Percentiles rank a stretch among this genome's conserved stretches.
Conservation (phyloP, 2,113 vertebrate genomes). For the Stigmatopora nigra region DNA sequence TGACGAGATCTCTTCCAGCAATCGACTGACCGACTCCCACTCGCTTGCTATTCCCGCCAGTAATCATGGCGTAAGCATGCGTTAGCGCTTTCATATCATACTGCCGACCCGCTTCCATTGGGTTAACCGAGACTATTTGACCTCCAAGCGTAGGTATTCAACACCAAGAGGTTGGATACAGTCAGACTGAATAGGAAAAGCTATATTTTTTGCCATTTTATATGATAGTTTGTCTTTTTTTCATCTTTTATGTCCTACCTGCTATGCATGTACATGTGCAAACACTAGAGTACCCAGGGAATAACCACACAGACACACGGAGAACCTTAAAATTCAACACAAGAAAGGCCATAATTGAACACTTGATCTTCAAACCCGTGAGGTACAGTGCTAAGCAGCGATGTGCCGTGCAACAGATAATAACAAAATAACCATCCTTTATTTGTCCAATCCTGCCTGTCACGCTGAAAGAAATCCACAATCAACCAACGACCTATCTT, state of each 20-base stretch:
- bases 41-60: slow-evolving; percentile 21
- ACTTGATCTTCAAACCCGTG: no score
- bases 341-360: no score
- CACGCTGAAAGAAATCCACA: not conserved
- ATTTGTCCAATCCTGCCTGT: not conserved
- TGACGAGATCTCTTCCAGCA: slow-evolving; percentile 27
- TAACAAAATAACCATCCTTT: not conserved
- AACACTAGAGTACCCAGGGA: no score
- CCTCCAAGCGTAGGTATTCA: not conserved
- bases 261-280: no score
- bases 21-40: slow-evolving; percentile 22
- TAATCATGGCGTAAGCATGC: slow-evolving; percentile 21
- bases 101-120: not conserved
- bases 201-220: no score
- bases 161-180: not conserved
- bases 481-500: not conserved
- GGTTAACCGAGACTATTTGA: not conserved
- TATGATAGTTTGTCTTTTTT: no score
- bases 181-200: not conserved
- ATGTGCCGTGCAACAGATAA: not conserved
- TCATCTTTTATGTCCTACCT: no score
- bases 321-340: no score
- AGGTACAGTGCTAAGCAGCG: no score
- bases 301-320: no score
- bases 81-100: not conserved